Evolutionary conservation across 2,888 invertebrate species (phyloP).

Genomic region (Drosophila subsilvestris): DNA sequence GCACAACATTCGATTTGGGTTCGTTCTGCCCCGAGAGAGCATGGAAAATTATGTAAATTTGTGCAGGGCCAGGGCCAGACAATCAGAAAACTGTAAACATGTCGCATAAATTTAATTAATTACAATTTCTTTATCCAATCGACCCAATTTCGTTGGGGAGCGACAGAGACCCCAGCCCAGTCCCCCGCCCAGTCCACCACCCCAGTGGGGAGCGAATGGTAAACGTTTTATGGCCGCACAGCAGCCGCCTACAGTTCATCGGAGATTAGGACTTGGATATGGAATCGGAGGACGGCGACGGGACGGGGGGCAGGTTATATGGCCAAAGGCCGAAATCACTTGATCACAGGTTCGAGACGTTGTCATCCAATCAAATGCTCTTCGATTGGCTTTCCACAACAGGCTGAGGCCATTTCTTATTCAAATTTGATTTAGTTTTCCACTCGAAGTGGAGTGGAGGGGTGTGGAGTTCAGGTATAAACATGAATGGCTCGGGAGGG

Average conservation of each 20-base stretch:
- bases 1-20: conserved; percentile 69
- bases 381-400: conserved; percentile 58
- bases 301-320: not conserved
- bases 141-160: conserved; percentile 57
- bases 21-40: conserved; percentile 39
- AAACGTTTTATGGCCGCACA: conserved; percentile 74
- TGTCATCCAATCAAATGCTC: conserved; percentile 62
- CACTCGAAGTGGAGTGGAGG: not conserved
- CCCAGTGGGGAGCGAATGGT: conserved; percentile 31
- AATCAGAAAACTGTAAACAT: conserved; percentile 77
- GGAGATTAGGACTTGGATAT: conserved; percentile 57
- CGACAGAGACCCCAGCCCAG: not conserved
- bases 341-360: conserved; percentile 57
- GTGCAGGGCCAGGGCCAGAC: conserved; percentile 45
- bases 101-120: conserved; percentile 78
- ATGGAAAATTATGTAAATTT: conserved; percentile 71
- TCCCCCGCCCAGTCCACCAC: conserved; percentile 1
- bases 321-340: conserved; percentile 56
- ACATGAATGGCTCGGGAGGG: not conserved
- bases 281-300: conserved; percentile 13
- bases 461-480: not conserved
- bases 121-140: conserved; percentile 78
- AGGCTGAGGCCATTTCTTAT: conserved; percentile 64
- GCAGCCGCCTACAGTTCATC: conserved; percentile 73
- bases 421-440: conserved; percentile 73